A percentile compares a stretch with the other conserved stretches of the same genome.
These are phyloP conservation scores for Cherax quadricarinatus DNA, from an alignment of 1,140 invertebrate species.

Conservation along the genomic window DNA sequence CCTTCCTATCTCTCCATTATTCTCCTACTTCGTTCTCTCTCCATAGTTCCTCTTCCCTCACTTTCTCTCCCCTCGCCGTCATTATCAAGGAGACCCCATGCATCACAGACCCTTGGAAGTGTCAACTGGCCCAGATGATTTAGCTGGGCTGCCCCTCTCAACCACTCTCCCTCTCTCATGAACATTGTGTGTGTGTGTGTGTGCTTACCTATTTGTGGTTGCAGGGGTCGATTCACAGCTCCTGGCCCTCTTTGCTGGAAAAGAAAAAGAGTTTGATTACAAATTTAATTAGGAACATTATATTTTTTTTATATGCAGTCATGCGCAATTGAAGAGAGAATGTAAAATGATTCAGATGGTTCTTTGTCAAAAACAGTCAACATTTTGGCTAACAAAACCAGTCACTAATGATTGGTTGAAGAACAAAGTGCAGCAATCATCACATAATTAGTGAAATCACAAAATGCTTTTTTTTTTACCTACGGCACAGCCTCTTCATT, in stretches of 20 bases:
- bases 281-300: background rate
- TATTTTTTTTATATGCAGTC: background rate
- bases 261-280: too few relatives aligned
- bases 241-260: too few relatives aligned
- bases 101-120: slow-evolving; percentile 25
- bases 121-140: slow-evolving; percentile 36
- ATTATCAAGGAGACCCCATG: slow-evolving; percentile 23
- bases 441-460: too few relatives aligned
- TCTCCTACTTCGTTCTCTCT: slow-evolving; percentile 5
- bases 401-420: too few relatives aligned
- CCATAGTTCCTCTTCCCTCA: background rate
- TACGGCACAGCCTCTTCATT: background rate
- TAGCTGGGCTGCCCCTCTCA: slow-evolving; percentile 5
- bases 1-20: background rate
- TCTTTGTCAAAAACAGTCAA: slow-evolving; percentile 20
- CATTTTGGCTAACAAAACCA: background rate
- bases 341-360: background rate
- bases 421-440: too few relatives aligned
- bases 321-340: background rate
- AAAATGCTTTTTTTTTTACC: too few relatives aligned
- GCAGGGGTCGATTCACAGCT: too few relatives aligned
- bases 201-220: background rate
- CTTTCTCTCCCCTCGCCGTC: slow-evolving; percentile 4
- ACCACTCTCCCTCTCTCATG: background rate
- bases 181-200: background rate